Evolutionary conservation across 2,113 vertebrate species (phyloP).

Genomic region (Synchiropus splendidus): DNA sequence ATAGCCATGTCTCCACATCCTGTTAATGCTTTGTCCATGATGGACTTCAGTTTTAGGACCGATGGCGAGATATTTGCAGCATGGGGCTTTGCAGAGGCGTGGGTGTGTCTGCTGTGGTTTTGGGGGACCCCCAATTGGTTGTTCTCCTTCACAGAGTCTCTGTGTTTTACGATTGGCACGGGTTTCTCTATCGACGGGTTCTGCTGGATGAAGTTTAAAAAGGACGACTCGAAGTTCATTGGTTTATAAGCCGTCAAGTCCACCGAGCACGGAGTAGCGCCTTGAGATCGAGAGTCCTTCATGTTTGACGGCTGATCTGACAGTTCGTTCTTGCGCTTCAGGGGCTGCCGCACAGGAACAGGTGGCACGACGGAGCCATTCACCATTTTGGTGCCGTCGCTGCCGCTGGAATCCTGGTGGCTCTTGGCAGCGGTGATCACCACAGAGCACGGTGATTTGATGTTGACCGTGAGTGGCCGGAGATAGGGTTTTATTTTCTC

Average conservation of each 20-base stretch:
- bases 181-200: conserved; percentile 70
- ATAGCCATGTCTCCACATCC: conserved; percentile 96
- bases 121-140: conserved; percentile 64
- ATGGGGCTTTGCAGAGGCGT: conserved; percentile 69
- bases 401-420: conserved; percentile 40
- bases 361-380: conserved; percentile 36
- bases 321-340: conserved; percentile 76
- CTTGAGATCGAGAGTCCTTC: conserved; percentile 62
- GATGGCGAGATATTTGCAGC: conserved; percentile 65
- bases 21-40: conserved; percentile 89
- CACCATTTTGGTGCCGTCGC: conserved; percentile 56
- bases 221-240: conserved; percentile 91
- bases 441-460: conserved; percentile 61
- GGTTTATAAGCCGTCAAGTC: conserved; percentile 86
- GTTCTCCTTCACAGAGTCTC: conserved; percentile 70
- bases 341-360: conserved; percentile 65
- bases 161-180: conserved; percentile 8
- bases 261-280: conserved; percentile 62
- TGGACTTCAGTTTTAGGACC: conserved; percentile 82
- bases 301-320: conserved; percentile 54
- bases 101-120: conserved; percentile 61
- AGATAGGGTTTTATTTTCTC: conserved; percentile 52
- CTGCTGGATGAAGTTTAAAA: conserved; percentile 93
- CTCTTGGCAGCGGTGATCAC: conserved; percentile 45
- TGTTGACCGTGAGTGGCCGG: conserved; percentile 57